Base-by-base conservation (phyloP, 2,113 vertebrate species). In the Sporophila hypoxantha region DNA sequence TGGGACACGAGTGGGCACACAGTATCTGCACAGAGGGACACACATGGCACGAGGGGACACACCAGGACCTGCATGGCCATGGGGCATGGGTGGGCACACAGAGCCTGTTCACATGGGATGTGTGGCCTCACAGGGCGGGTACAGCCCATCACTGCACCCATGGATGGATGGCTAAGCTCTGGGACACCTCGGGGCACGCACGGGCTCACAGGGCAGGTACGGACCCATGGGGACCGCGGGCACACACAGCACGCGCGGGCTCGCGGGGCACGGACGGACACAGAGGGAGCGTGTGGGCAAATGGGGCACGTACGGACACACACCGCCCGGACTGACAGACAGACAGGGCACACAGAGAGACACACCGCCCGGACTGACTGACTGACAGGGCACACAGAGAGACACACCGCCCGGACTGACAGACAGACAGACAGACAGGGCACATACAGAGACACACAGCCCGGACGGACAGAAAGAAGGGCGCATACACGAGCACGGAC, bases 1-100 rank as follows among this genome's bases (percentile, higher is more conserved):
- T 42, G 42, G 42, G 37, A 42, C 49, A 16, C 3, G 2, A 3
- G 34, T 3, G 52, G 6, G 23, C 11, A 25, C 39, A 3, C 4
- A 2, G 20, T 23, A 15, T 3, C 3, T 2, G 9, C 11, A 17
- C 41, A 4, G 8, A 0, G 25, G 47, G 64, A 12, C 9, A 29
- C 10, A 9, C 26, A 27, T 3, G 9, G 49, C 55, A 16, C 3
- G 2, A 3, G 36, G 52, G 7, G 17, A 49, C 9, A 25, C 39
- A 3, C 4, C 20, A 3, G 20, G 25, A 14, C 3, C 3, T 2
- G 10, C 9, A 20, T 32, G 4, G 8, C 11, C 32, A 1, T 0
- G 23, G 64, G 62, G 49, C 49, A 50, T 16, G 17, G 2, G 50
- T 29, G 50, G 50, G 16, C 50, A 52, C 50, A 30, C 50, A 29